Evolutionary conservation across 2,113 vertebrate species (phyloP).

Genomic region (Hippocampus zosterae): DNA sequence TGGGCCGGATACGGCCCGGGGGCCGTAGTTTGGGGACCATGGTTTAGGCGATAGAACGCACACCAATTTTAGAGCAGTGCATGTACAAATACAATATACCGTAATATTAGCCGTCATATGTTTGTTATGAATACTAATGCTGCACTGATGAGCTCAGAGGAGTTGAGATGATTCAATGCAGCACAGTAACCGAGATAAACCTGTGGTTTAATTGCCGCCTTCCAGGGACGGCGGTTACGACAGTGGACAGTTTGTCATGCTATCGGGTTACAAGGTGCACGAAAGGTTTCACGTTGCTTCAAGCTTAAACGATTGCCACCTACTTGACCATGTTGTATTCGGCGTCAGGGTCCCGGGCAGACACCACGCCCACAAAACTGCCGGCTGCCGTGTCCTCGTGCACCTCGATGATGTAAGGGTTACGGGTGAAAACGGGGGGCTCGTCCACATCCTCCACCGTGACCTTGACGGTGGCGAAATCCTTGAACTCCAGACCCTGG

Average conservation of each 20-base stretch:
- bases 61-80: too few relatives aligned
- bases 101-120: too few relatives aligned
- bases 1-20: too few relatives aligned
- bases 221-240: too few relatives aligned
- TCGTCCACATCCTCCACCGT: slow-evolving; percentile 88
- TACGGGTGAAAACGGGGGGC: slow-evolving; percentile 83
- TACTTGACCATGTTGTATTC: slow-evolving; percentile 86
- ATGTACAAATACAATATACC: too few relatives aligned
- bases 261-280: too few relatives aligned
- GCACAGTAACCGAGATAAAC: background rate
- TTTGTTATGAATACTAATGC: too few relatives aligned
- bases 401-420: slow-evolving; percentile 88
- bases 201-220: background rate
- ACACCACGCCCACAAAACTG: slow-evolving; percentile 84
- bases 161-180: too few relatives aligned
- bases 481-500: slow-evolving; percentile 87
- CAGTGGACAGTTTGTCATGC: too few relatives aligned
- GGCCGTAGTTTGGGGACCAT: too few relatives aligned
- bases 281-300: background rate
- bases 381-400: slow-evolving; percentile 89
- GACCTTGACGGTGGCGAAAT: slow-evolving; percentile 84
- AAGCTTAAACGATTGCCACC: slow-evolving; percentile 23
- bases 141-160: too few relatives aligned
- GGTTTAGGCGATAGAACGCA: too few relatives aligned
- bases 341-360: slow-evolving; percentile 86